These are phyloP conservation scores for Dione juno DNA, from an alignment of 2,888 invertebrate species.

Conservation along the genomic window DNA sequence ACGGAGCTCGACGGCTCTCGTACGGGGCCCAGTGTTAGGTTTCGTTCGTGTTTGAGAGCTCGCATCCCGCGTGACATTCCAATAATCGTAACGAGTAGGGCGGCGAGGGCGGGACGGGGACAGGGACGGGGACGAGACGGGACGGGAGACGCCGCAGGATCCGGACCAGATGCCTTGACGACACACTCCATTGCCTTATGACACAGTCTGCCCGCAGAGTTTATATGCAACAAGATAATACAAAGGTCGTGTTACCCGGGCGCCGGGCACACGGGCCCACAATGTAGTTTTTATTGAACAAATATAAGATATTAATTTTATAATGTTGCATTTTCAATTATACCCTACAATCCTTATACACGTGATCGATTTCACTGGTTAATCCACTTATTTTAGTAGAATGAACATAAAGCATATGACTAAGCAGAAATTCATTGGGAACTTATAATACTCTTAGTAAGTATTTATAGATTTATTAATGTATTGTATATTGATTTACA, in stretches of 20 bases:
- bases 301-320: conserved; percentile 84
- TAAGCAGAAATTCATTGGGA: too few relatives aligned
- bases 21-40: conserved; percentile 69
- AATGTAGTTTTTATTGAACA: conserved; percentile 84
- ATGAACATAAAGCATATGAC: too few relatives aligned
- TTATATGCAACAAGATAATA: conserved; percentile 83
- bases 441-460: too few relatives aligned
- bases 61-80: conserved; percentile 82
- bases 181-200: conserved; percentile 81
- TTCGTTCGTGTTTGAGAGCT: conserved; percentile 75
- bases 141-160: conserved; percentile 53
- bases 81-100: conserved; percentile 74
- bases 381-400: too few relatives aligned
- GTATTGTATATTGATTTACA: too few relatives aligned
- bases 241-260: conserved; percentile 84
- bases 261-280: conserved; percentile 83
- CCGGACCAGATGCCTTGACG: conserved; percentile 73
- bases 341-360: neutral
- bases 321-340: conserved; percentile 75
- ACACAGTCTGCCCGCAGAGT: conserved; percentile 84
- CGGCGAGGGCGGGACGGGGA: conserved; percentile 55
- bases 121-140: conserved; percentile 35
- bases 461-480: too few relatives aligned
- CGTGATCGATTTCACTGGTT: neutral
- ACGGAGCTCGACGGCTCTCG: conserved; percentile 63